phyloP scores from a whole-genome alignment of 35 echinoderm and acorn worm species.

The Patiria miniata region DNA sequence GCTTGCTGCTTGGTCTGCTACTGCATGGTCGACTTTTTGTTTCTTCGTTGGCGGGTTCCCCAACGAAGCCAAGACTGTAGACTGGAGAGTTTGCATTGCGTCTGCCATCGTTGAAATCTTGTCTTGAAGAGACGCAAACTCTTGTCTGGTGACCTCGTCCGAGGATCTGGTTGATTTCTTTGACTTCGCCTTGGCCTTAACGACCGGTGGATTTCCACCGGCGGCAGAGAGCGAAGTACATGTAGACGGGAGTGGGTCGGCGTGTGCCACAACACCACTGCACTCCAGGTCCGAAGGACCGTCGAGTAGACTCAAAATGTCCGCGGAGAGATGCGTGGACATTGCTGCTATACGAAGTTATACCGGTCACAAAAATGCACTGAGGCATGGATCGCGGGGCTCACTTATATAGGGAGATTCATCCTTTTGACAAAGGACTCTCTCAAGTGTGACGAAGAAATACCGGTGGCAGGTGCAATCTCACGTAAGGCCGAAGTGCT shows the following conservation, averaged over 20 bases:
- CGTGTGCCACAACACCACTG: neutral
- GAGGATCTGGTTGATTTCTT: neutral
- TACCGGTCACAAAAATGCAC: neutral
- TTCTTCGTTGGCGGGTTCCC: neutral
- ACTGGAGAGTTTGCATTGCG: neutral
- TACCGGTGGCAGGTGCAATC: too few species aligned
- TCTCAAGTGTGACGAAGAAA: too few species aligned
- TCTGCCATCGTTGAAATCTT: neutral
- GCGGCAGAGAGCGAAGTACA: neutral
- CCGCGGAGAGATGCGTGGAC: neutral
- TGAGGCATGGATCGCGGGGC: too few species aligned
- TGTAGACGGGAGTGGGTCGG: too few species aligned
- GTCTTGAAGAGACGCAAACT: slow-evolving; percentile 14
- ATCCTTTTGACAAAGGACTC: too few species aligned
- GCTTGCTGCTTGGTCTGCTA: too few species aligned
- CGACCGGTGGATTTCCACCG: neutral
- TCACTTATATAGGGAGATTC: too few species aligned
- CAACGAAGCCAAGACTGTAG: neutral
- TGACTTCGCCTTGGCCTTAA: neutral
- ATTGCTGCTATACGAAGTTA: neutral
- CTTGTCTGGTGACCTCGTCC: neutral
- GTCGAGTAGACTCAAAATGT: neutral
- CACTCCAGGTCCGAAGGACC: neutral
- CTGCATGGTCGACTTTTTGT: neutral
- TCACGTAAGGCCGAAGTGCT: too few species aligned